These are phyloP conservation scores for Drosophila diplacantha DNA, from an alignment of 2,888 invertebrate species.

Conservation along the genomic window DNA sequence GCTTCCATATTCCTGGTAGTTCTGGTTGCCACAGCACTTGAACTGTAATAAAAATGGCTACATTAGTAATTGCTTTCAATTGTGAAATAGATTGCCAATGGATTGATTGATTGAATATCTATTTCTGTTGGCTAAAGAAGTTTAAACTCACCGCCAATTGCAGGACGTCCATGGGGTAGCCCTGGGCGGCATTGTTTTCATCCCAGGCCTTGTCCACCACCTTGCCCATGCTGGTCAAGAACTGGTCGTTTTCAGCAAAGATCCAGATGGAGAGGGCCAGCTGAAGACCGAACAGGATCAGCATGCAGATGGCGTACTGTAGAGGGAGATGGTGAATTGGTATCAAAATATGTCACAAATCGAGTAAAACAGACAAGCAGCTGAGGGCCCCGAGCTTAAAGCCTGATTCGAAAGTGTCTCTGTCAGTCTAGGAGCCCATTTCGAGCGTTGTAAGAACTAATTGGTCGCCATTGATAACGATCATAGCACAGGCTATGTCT, in stretches of 20 bases:
- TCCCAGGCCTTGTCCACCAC: slow-evolving; percentile 78
- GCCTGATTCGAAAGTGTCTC: too few species aligned
- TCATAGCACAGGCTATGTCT: neutral
- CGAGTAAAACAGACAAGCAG: neutral
- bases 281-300: slow-evolving; percentile 85
- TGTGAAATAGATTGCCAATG: neutral
- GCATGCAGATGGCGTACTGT: slow-evolving; percentile 85
- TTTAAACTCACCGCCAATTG: slow-evolving; percentile 67
- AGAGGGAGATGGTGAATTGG: slow-evolving; percentile 61
- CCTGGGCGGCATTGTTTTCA: slow-evolving; percentile 52
- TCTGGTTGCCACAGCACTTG: slow-evolving; percentile 70
- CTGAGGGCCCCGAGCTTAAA: too few species aligned
- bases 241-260: slow-evolving; percentile 81
- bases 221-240: slow-evolving; percentile 79
- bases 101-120: neutral
- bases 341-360: neutral
- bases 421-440: neutral
- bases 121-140: neutral
- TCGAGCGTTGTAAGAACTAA: neutral
- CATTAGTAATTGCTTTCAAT: neutral
- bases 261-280: slow-evolving; percentile 84
- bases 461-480: neutral
- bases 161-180: slow-evolving; percentile 70
- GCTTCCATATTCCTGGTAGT: slow-evolving; percentile 50
- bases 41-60: slow-evolving; percentile 47